These are phyloP conservation scores for Oligia strigilis DNA, from an alignment of 2,888 invertebrate genomes.

Conservation along the genomic window DNA sequence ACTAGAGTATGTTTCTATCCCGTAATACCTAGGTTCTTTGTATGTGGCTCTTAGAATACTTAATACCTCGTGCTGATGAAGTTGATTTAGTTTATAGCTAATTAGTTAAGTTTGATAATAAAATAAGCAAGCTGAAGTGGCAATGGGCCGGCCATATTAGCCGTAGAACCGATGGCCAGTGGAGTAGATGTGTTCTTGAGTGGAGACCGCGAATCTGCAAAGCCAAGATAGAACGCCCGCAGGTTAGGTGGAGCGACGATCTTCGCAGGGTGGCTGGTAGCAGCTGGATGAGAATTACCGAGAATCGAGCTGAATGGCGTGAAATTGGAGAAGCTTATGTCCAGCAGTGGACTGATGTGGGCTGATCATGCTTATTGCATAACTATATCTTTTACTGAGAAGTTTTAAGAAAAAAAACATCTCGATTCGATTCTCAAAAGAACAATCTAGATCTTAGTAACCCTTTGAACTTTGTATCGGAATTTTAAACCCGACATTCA, in stretches of 20 bases:
- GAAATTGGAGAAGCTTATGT: no score
- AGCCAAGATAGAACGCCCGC: neutral
- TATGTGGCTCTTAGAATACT: conserved; percentile 30
- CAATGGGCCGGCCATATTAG: no score
- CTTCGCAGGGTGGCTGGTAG: neutral
- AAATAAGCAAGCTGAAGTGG: neutral
- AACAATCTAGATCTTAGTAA: neutral
- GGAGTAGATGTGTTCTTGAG: neutral
- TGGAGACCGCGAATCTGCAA: neutral
- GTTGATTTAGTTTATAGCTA: conserved; percentile 2
- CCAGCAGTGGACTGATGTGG: neutral
- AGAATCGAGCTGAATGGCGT: neutral
- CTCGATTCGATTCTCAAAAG: neutral
- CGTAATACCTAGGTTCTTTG: conserved; percentile 42
- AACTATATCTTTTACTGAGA: neutral
- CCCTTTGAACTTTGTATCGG: neutral
- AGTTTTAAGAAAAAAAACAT: neutral
- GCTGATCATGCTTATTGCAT: neutral
- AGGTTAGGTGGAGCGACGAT: neutral
- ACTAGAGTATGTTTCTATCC: conserved; percentile 32
- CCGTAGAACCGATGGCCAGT: neutral
- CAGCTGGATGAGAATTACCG: neutral
- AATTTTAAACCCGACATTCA: conserved; percentile 11
- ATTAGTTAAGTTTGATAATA: neutral
- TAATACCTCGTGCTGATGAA: conserved; percentile 13